Percentiles rank a stretch among this genome's conserved stretches.
phyloP scores from a whole-genome alignment of 2,888 invertebrate species.

The Drosophila flavopinicola region DNA sequence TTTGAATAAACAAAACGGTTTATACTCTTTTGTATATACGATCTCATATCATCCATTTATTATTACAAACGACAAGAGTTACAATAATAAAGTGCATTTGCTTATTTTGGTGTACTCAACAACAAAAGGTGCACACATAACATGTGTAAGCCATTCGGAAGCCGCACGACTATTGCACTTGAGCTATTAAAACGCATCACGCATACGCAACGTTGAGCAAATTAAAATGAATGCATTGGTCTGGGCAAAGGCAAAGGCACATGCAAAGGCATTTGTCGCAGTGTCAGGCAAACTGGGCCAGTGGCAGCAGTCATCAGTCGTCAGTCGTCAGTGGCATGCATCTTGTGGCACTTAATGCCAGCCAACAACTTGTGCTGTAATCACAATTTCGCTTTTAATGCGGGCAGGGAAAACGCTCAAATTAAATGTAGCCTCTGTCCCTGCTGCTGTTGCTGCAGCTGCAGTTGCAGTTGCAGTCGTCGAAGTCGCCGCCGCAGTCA shows the following conservation, averaged over 20 bases:
- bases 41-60: not conserved
- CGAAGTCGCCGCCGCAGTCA: conserved; percentile 59
- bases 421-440: conserved; percentile 47
- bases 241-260: no score
- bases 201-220: conserved; percentile 58
- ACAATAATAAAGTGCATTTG: conserved; percentile 24
- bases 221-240: conserved; percentile 48
- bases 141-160: conserved; percentile 33
- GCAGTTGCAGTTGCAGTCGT: conserved; percentile 19
- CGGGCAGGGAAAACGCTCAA: conserved; percentile 33
- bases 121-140: conserved; percentile 24
- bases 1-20: not conserved
- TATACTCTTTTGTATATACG: not conserved
- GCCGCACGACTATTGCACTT: conserved; percentile 34
- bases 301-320: not conserved
- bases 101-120: not conserved
- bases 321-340: conserved; percentile 36
- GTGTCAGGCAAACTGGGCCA: conserved; percentile 21
- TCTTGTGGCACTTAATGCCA: conserved; percentile 56
- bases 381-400: conserved; percentile 60
- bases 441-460: conserved; percentile 13
- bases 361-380: conserved; percentile 48
- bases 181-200: conserved; percentile 51
- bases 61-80: not conserved
- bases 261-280: conserved; percentile 36